A percentile compares a stretch with the other conserved stretches of the same genome.
Evolutionary conservation across 35 echinoderm and acorn worm species (phyloP).

Genomic region (Heliocidaris erythrogramma): DNA sequence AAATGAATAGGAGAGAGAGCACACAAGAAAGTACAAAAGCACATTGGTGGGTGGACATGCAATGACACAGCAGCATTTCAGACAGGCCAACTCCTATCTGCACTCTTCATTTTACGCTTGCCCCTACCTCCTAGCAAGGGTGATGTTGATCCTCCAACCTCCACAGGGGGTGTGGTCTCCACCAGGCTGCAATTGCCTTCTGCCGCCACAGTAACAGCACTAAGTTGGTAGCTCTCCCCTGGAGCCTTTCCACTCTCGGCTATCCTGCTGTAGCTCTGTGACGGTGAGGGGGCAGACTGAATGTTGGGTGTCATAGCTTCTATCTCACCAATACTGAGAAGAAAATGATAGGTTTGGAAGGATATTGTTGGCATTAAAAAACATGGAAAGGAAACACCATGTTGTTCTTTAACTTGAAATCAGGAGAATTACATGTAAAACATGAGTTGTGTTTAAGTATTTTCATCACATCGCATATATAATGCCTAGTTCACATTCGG

Average conservation of each 20-base stretch:
- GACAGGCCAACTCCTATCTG: slow-evolving; percentile 31
- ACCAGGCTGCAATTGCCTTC: slow-evolving; percentile 21
- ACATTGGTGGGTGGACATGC: background rate
- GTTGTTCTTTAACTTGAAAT: background rate
- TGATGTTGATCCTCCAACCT: slow-evolving; percentile 10
- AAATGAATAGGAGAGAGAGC: background rate
- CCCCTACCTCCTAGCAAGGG: slow-evolving; percentile 44
- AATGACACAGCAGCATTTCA: background rate
- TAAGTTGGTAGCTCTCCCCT: slow-evolving; percentile 55
- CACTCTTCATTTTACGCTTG: slow-evolving; percentile 40
- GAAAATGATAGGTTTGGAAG: background rate
- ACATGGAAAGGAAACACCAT: background rate
- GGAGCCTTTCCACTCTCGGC: background rate
- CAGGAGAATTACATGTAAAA: background rate
- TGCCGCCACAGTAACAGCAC: slow-evolving; percentile 45
- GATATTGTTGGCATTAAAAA: background rate
- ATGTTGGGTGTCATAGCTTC: slow-evolving; percentile 60
- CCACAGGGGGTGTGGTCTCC: slow-evolving; percentile 44
- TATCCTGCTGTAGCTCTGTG: slow-evolving; percentile 34
- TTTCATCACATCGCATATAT: too few relatives aligned
- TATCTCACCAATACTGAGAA: slow-evolving; percentile 48
- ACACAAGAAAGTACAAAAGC: background rate
- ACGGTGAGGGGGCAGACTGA: slow-evolving; percentile 28
- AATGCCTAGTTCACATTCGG: too few relatives aligned
- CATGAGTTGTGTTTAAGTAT: too few relatives aligned